phyloP scores from a whole-genome alignment of 2,113 vertebrate species.

The Potamarius usumacintae region DNA sequence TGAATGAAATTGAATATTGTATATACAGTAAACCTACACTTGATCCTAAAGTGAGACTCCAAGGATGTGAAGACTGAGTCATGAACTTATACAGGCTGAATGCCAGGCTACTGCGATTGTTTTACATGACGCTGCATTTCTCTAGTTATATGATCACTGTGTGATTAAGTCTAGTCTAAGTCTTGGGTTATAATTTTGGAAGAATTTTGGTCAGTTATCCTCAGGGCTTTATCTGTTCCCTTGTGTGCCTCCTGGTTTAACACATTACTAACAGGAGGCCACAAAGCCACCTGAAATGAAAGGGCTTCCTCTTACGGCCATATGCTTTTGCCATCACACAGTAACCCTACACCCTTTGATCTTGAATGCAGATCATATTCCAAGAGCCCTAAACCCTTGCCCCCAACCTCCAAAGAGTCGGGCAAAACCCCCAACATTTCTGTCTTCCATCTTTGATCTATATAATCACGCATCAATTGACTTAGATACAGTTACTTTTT shows the following conservation, averaged over 20 bases:
- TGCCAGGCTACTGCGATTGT: slow-evolving; percentile 15
- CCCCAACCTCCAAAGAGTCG: slow-evolving; percentile 9
- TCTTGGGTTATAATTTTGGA: neutral
- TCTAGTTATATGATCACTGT: slow-evolving; percentile 32
- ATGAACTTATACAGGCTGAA: slow-evolving; percentile 23
- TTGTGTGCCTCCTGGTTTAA: slow-evolving; percentile 13
- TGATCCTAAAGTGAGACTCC: neutral
- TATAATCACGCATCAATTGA: slow-evolving; percentile 6
- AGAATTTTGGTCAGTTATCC: neutral
- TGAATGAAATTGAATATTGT: neutral
- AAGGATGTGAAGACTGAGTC: neutral
- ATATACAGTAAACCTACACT: neutral
- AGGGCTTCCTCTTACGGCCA: neutral
- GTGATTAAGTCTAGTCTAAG: neutral
- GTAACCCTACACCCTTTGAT: slow-evolving; percentile 33
- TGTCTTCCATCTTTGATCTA: slow-evolving; percentile 36
- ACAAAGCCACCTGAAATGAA: slow-evolving; percentile 41
- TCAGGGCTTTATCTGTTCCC: neutral
- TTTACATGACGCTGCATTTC: neutral
- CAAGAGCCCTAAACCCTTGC: slow-evolving; percentile 22
- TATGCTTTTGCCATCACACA: slow-evolving; percentile 34
- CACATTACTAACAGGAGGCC: slow-evolving; percentile 10
- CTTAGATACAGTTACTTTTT: slow-evolving; percentile 6
- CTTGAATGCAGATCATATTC: slow-evolving; percentile 31
- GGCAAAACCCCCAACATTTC: slow-evolving; percentile 8